Evolutionary conservation across 2,888 invertebrate species (phyloP).

Genomic region (Antitype chi): DNA sequence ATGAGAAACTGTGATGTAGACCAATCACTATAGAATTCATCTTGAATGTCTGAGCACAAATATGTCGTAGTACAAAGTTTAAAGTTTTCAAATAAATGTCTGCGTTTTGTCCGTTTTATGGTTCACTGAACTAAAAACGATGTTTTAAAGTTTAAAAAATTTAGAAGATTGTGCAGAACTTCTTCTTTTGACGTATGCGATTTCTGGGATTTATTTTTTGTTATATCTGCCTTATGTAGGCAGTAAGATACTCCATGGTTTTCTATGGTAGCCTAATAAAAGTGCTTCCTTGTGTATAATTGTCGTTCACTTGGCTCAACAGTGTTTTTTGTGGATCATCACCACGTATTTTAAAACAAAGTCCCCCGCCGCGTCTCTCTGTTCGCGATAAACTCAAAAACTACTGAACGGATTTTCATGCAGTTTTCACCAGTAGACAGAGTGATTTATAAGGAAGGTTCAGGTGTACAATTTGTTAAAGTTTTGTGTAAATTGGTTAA

Average conservation of each 20-base stretch:
- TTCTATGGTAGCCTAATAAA: background rate
- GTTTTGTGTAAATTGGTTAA: too few relatives aligned
- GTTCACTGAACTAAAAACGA: background rate
- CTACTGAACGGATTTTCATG: too few relatives aligned
- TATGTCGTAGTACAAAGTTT: background rate
- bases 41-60: constrained; percentile 20
- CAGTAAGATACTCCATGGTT: background rate
- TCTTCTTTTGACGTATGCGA: background rate
- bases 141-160: background rate
- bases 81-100: constrained; percentile 25
- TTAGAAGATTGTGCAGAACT: background rate
- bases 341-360: too few relatives aligned
- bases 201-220: background rate
- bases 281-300: background rate
- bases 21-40: constrained; percentile 40
- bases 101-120: constrained; percentile 5
- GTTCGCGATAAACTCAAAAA: too few relatives aligned
- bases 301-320: background rate
- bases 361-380: too few relatives aligned
- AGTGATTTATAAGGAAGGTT: too few relatives aligned
- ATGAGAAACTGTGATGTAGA: constrained; percentile 2
- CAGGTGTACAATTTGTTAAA: too few relatives aligned
- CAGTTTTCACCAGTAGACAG: too few relatives aligned
- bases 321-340: background rate
- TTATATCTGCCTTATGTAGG: background rate